Evolutionary conservation across 2,113 vertebrate species (phyloP).

Genomic region (Thunnus thynnus): DNA sequence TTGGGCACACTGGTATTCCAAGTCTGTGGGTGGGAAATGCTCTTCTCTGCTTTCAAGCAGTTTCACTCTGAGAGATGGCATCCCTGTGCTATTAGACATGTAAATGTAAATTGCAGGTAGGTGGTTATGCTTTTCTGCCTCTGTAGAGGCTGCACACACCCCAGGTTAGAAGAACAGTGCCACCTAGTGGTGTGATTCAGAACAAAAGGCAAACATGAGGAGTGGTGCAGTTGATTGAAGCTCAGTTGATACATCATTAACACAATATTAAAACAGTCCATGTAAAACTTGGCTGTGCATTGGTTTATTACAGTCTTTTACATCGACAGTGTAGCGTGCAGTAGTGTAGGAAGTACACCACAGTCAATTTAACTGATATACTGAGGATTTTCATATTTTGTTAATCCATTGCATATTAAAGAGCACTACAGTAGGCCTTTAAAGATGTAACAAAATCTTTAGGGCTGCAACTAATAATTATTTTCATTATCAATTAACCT

Average conservation of each 20-base stretch:
- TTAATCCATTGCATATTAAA: not conserved
- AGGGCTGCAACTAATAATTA: too few relatives aligned
- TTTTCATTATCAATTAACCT: too few relatives aligned
- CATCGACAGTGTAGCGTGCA: not conserved
- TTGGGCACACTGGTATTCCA: slow-evolving; percentile 45
- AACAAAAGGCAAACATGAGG: slow-evolving; percentile 5
- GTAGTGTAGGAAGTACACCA: not conserved
- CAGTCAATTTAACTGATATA: not conserved
- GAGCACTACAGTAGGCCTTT: not conserved
- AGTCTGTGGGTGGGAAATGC: slow-evolving; percentile 73
- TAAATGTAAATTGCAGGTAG: slow-evolving; percentile 77
- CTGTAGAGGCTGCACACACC: slow-evolving; percentile 39
- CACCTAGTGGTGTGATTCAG: slow-evolving; percentile 74
- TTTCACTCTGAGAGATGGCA: slow-evolving; percentile 59
- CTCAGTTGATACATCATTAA: slow-evolving; percentile 18
- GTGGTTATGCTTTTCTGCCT: slow-evolving; percentile 71
- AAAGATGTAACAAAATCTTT: not conserved
- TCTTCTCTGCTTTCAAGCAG: slow-evolving; percentile 62
- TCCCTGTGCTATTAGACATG: slow-evolving; percentile 71
- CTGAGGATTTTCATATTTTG: not conserved
- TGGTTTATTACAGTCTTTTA: slow-evolving; percentile 15
- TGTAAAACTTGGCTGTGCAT: not conserved
- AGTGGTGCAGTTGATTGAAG: slow-evolving; percentile 35
- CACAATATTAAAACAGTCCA: slow-evolving; percentile 22
- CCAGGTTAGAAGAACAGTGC: slow-evolving; percentile 77